Evolutionary conservation across 2,797 vertebrate species (phyloP).

Genomic region (Sandelia bainsii): DNA sequence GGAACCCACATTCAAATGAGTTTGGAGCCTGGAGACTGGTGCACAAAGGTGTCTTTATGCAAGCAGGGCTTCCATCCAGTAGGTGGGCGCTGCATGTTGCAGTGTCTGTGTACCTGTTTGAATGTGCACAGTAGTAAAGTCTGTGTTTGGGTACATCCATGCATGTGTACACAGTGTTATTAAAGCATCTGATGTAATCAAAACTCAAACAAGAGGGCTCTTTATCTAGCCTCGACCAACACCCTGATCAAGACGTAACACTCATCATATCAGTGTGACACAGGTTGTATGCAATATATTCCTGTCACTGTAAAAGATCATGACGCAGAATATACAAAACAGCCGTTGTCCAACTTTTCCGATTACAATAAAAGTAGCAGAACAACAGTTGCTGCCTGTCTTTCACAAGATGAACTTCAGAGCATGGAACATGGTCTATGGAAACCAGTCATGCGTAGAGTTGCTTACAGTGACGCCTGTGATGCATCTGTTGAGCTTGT

Average conservation of each 20-base stretch:
- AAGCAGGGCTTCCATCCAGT: conserved; percentile 50
- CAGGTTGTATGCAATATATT: conserved; percentile 15
- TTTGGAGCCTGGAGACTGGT: conserved; percentile 40
- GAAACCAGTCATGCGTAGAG: conserved; percentile 23
- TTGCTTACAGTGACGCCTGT: conserved; percentile 22
- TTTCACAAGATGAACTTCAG: not conserved
- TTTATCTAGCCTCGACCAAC: conserved; percentile 51
- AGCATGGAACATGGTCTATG: not conserved
- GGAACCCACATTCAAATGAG: conserved; percentile 62
- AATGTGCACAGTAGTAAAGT: conserved; percentile 53
- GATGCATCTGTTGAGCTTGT: conserved; percentile 37
- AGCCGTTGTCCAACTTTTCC: conserved; percentile 10
- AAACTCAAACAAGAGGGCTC: conserved; percentile 64
- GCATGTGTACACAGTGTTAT: conserved; percentile 71
- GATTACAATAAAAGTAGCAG: not conserved
- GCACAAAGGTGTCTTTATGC: conserved; percentile 69
- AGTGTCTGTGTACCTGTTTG: conserved; percentile 52
- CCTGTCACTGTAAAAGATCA: conserved; percentile 30
- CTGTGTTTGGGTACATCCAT: conserved; percentile 61
- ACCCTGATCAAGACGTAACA: conserved; percentile 1
- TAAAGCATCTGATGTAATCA: conserved; percentile 67
- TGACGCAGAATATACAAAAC: conserved; percentile 6
- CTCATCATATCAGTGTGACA: conserved; percentile 7
- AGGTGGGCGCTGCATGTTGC: conserved; percentile 26
- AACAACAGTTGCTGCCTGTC: not conserved